Conservation (phyloP, 2,113 vertebrate genomes). For the Limanda limanda region DNA sequence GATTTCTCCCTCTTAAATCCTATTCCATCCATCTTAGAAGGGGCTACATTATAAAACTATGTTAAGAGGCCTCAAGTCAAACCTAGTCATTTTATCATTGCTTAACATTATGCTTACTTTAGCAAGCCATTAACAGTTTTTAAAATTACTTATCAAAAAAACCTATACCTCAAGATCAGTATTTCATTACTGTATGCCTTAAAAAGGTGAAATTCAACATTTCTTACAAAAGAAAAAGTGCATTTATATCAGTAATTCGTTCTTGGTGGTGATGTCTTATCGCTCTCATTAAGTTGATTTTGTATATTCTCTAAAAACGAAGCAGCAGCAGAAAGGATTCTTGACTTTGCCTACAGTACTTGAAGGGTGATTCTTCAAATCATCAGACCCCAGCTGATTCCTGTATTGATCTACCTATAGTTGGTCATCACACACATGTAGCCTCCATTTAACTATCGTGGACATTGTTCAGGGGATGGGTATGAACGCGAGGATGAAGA, state of each 20-base stretch:
- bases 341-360: conserved; percentile 69
- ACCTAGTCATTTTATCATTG: conserved; percentile 63
- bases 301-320: conserved; percentile 63
- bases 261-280: conserved; percentile 62
- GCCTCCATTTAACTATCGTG: conserved; percentile 20
- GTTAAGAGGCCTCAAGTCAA: conserved; percentile 65
- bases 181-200: conserved; percentile 61
- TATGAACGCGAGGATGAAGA: conserved; percentile 33
- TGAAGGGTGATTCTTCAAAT: conserved; percentile 43
- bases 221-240: conserved; percentile 79
- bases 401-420: not conserved
- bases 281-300: conserved; percentile 54
- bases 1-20: conserved; percentile 38
- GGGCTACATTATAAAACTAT: conserved; percentile 70
- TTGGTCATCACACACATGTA: conserved; percentile 15
- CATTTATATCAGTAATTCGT: conserved; percentile 74
- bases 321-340: conserved; percentile 70
- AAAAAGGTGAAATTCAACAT: conserved; percentile 70
- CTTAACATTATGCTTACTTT: conserved; percentile 69
- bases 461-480: conserved; percentile 20
- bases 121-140: conserved; percentile 63
- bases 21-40: conserved; percentile 54
- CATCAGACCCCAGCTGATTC: conserved; percentile 14
- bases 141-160: conserved; percentile 70
- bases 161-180: conserved; percentile 61